These are phyloP conservation scores for Hirtodrosophila alboralis DNA, from an alignment of 2,888 invertebrate genomes.

Conservation along the genomic window DNA sequence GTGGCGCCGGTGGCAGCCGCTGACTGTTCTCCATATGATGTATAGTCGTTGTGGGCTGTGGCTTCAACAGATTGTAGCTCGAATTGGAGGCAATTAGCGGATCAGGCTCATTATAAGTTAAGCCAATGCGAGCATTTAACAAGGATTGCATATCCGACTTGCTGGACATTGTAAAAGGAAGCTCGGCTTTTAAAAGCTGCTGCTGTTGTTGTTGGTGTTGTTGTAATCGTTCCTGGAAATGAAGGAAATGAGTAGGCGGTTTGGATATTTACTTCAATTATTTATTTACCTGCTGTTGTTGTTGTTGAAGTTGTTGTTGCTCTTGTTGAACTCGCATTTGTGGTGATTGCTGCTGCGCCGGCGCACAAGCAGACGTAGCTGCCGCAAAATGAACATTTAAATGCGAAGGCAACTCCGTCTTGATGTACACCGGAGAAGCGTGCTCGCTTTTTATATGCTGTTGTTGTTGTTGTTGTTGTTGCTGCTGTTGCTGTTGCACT, in stretches of 20 bases:
- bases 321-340: too few relatives aligned
- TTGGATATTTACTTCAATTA: too few relatives aligned
- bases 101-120: conserved; percentile 65
- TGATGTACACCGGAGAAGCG: conserved; percentile 59
- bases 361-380: too few relatives aligned
- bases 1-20: conserved; percentile 31
- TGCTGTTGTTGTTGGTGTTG: too few relatives aligned
- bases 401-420: conserved; percentile 59
- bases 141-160: too few relatives aligned
- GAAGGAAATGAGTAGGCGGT: too few relatives aligned
- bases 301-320: too few relatives aligned
- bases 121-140: too few relatives aligned
- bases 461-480: conserved; percentile 23
- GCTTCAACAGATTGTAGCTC: conserved; percentile 40
- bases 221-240: too few relatives aligned
- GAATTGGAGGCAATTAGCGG: conserved; percentile 78
- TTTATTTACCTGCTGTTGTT: too few relatives aligned
- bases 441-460: conserved; percentile 62
- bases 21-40: conserved; percentile 64
- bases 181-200: conserved; percentile 18
- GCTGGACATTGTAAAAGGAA: conserved; percentile 13
- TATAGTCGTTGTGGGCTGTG: conserved; percentile 63
- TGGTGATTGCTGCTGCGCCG: too few relatives aligned
- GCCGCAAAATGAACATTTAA: too few relatives aligned
- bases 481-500: conserved; percentile 21